Base-by-base conservation (phyloP, 1,140 invertebrate genomes). In the Aplysia californica region DNA sequence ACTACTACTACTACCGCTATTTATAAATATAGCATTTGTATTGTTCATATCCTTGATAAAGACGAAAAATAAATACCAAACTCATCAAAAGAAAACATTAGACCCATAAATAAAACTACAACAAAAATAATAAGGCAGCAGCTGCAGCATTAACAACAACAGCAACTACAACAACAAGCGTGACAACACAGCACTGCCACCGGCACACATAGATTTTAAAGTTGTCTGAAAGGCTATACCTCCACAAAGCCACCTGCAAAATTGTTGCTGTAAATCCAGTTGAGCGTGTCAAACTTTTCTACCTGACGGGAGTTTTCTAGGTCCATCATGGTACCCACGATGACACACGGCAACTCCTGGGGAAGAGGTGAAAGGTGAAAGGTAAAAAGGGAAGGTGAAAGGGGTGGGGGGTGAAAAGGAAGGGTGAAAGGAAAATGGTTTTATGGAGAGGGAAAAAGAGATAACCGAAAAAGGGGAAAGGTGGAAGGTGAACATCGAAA, bases 311-410 rank as follows among this genome's bases (percentile, higher is more conserved):
- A 78, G 67, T 86, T 85, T 64, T 87, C 86, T 39, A 96, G 85
- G 85, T 96, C 95, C 31, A 93, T 89, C 89, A 96, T 96, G 89
- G 96, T 96, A 21, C 95, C 95, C 3, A 95, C 94, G 67, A 97
- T 92, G 26, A 96, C 94, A 82, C 96, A 95, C 4, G 95, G 95
- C 70, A 96, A 93, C 78, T 96, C 94, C 72, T 75, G 39, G 10
- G 23, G 65, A 67, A 18, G 65, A 67, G 23, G 35, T 15, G 36
- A 15, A 67, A 29, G 35, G 59, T 20, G 59, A 61, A 26, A 61
- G 59, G 26, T 10, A 29, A 26, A 61, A 26, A 29, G 26, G 26
- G 59, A 29, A 26, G 59, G 26, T 10, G 26, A 26, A 61, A 26
- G 26, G 26, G 29, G 59, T 20, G 59, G 59, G 59, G 29, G 26